phyloP scores from a whole-genome alignment of 2,888 invertebrate genomes.

The Drosophila peninsularis region DNA sequence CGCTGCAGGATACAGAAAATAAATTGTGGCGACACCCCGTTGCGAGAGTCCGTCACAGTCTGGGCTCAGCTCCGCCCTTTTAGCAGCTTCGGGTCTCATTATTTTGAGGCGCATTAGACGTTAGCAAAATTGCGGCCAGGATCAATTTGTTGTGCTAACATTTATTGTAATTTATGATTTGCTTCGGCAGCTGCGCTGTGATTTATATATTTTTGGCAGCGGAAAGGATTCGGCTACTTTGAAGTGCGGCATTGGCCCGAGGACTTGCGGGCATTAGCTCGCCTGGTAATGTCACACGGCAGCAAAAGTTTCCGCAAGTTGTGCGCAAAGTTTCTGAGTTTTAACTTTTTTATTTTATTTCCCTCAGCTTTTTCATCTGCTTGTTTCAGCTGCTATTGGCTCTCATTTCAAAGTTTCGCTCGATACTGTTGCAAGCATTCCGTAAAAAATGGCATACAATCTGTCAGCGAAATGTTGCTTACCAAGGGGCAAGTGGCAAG shows the following conservation, averaged over 20 bases:
- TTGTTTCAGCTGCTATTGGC: conserved; percentile 70
- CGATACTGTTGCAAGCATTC: conserved; percentile 74
- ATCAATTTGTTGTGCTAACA: conserved; percentile 57
- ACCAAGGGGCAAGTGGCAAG: conserved; percentile 36
- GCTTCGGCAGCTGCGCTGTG: conserved; percentile 50
- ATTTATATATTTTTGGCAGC: conserved; percentile 50
- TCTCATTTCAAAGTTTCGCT: conserved; percentile 64
- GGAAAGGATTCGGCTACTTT: conserved; percentile 46
- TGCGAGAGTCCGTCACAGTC: conserved; percentile 19
- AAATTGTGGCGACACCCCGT: conserved; percentile 33
- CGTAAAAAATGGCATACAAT: conserved; percentile 76
- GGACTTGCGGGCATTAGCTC: conserved; percentile 43
- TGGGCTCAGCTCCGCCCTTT: not conserved
- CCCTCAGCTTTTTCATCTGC: conserved; percentile 57
- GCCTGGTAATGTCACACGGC: conserved; percentile 67
- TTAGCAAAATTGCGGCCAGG: conserved; percentile 32
- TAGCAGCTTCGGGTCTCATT: conserved; percentile 36
- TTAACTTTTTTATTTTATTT: conserved; percentile 27
- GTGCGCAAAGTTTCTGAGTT: conserved; percentile 45
- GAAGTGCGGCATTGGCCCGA: conserved; percentile 21
- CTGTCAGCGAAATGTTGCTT: conserved; percentile 70
- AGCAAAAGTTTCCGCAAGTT: conserved; percentile 51
- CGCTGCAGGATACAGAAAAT: conserved; percentile 49
- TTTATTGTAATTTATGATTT: conserved; percentile 76
- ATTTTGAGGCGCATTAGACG: conserved; percentile 47